Evolutionary conservation across 92 coral and sea anemone species (phyloP).

Genomic region (Epizoanthus illoricatus): DNA sequence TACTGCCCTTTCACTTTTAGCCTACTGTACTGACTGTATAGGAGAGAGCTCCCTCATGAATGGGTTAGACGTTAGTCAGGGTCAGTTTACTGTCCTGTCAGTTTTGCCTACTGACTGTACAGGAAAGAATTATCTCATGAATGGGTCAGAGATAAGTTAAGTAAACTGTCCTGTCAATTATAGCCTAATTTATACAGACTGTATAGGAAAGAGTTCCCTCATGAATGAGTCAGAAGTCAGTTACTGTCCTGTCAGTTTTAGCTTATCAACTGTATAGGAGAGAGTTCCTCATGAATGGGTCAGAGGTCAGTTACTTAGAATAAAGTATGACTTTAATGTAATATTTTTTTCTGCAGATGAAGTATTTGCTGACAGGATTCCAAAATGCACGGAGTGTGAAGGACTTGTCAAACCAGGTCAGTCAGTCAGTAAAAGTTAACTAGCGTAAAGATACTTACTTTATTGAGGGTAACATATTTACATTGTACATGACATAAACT

Average conservation of each 20-base stretch:
- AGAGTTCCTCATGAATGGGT: slow-evolving; percentile 77
- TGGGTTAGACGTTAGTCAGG: slow-evolving; percentile 40
- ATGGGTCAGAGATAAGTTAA: slow-evolving; percentile 30
- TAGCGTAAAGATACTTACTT: no score
- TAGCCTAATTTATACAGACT: background rate
- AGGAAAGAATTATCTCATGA: no score
- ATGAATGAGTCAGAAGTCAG: slow-evolving; percentile 79
- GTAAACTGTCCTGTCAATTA: no score
- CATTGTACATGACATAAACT: no score
- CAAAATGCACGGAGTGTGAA: slow-evolving; percentile 75
- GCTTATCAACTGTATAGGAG: slow-evolving; percentile 37
- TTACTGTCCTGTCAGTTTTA: background rate
- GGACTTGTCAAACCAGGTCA: slow-evolving; percentile 96
- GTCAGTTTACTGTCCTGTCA: no score
- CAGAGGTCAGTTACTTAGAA: slow-evolving; percentile 44
- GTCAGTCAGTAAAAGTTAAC: no score
- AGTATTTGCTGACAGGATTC: slow-evolving; percentile 87
- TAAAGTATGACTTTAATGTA: no score
- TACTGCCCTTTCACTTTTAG: slow-evolving; percentile 27
- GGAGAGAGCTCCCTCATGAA: slow-evolving; percentile 61
- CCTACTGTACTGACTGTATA: slow-evolving; percentile 91
- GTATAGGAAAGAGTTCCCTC: slow-evolving; percentile 62
- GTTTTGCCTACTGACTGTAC: no score
- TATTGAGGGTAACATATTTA: no score
- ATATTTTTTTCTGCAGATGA: slow-evolving; percentile 59